Evolutionary conservation across 2,888 invertebrate genomes (phyloP).

Genomic region (Silvanus unidentatus): DNA sequence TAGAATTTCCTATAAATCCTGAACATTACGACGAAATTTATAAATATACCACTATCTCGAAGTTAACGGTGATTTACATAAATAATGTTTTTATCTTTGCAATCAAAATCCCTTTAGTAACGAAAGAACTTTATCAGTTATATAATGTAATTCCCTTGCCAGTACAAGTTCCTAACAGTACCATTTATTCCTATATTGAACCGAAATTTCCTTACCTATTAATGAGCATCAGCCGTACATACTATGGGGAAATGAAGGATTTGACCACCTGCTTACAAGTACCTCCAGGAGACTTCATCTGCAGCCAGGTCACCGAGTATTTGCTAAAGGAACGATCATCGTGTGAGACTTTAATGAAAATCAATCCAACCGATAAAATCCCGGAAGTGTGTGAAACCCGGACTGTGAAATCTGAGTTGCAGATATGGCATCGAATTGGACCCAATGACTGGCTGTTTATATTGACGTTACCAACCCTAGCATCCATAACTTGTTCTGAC

Average conservation of each 20-base stretch:
- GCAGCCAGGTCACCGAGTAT: too few relatives aligned
- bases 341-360: too few relatives aligned
- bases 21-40: constrained; percentile 2
- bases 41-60: constrained; percentile 4
- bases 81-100: constrained; percentile 1
- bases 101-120: not conserved
- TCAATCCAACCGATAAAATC: too few relatives aligned
- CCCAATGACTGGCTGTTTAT: too few relatives aligned
- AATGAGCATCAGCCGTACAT: not conserved
- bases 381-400: too few relatives aligned
- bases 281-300: too few relatives aligned
- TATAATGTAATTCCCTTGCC: not conserved
- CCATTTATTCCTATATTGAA: not conserved
- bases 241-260: not conserved
- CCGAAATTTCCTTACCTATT: not conserved
- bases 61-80: constrained; percentile 5
- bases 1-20: not conserved
- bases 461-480: too few relatives aligned
- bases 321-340: too few relatives aligned
- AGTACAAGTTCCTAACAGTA: not conserved
- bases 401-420: too few relatives aligned
- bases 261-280: too few relatives aligned
- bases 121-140: not conserved
- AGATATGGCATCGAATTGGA: too few relatives aligned
- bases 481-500: too few relatives aligned